Conservation (phyloP, 92 coral and sea anemone species). For the Parazoanthus atlanticus region DNA sequence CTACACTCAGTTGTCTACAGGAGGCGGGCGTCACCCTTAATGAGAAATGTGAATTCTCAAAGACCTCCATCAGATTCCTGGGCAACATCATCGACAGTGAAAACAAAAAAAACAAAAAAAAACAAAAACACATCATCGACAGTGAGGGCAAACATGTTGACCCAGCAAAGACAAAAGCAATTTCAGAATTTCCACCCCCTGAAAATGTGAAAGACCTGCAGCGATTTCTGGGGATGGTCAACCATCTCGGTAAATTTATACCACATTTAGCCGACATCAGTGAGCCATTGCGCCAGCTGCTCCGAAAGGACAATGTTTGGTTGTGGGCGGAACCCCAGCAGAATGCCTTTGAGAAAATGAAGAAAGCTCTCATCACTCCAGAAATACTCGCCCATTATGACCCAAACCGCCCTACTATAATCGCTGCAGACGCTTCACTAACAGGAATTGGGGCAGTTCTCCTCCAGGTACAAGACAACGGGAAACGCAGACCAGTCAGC, state of each 20-base stretch:
- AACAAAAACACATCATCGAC: slow-evolving; percentile 60
- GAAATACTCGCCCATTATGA: slow-evolving; percentile 44
- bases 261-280: slow-evolving; percentile 46
- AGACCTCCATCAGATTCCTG: slow-evolving; percentile 59
- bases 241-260: slow-evolving; percentile 54
- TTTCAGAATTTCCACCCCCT: slow-evolving; percentile 50
- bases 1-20: slow-evolving; percentile 48
- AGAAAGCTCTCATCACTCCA: slow-evolving; percentile 8
- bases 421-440: slow-evolving; percentile 65
- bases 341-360: slow-evolving; percentile 13
- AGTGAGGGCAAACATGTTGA: slow-evolving; percentile 53
- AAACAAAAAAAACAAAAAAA: no score
- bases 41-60: slow-evolving; percentile 59
- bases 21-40: slow-evolving; percentile 62
- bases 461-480: slow-evolving; percentile 58
- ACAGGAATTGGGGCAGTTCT: slow-evolving; percentile 66
- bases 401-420: slow-evolving; percentile 50
- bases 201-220: slow-evolving; percentile 34
- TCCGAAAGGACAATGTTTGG: neutral
- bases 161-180: slow-evolving; percentile 60
- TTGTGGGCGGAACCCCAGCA: slow-evolving; percentile 4
- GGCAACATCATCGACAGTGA: slow-evolving; percentile 54
- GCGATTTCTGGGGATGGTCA: slow-evolving; percentile 59
- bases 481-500: slow-evolving; percentile 57
- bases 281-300: slow-evolving; percentile 39